Evolutionary conservation across 1,140 invertebrate genomes (phyloP), one percentile per base, ranked within the genome.

Genomic region (Vanessa tameamea): DNA sequence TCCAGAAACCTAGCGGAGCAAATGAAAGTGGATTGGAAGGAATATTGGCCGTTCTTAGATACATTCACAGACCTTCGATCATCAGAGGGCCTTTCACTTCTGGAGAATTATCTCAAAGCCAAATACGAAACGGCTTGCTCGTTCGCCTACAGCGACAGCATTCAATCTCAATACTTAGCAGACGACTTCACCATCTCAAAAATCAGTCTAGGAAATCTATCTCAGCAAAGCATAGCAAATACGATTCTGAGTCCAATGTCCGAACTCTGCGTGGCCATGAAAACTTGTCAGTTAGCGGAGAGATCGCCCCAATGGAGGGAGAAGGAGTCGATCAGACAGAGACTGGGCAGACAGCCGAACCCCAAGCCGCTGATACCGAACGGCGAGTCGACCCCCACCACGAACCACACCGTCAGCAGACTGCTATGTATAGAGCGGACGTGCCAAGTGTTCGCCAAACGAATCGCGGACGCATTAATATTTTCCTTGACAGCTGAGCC

Each of bases 1-100:
- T 92, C 47, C 85, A 96, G 97, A 76, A 94, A 95, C 72, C 83
- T 98, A 75, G 97, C 97, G 3, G 94, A 95, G 76, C 94, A 97
- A 85, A 94, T 95, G 85, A 94, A 96, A 47, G 93, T 98, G 0
- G 93, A 94, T n/a, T 99, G 97, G 97, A 96, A 95, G 76, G 98
- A 99, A 86, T 97, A 97, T 87, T 99, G 98, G 97, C 95, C 96
- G 3, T 98, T 98, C 86, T 91, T 98, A 8, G 95, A 96, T 79
- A 94, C 94, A 7, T 98, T 97, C 86, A 94, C 96, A 9, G 95
- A 99, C 91, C 93, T 98, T 3, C 87, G 95, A 0, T 95, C 95
- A 1, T 81, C 91, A 0, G 95, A 96, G 72, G 97, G 97, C 3
- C 92, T 98, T 2, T 78, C 87, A 0, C 92, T 95, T 48, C 86